phyloP scores from a whole-genome alignment of 2,888 invertebrate genomes.

The Parnassius smintheus region DNA sequence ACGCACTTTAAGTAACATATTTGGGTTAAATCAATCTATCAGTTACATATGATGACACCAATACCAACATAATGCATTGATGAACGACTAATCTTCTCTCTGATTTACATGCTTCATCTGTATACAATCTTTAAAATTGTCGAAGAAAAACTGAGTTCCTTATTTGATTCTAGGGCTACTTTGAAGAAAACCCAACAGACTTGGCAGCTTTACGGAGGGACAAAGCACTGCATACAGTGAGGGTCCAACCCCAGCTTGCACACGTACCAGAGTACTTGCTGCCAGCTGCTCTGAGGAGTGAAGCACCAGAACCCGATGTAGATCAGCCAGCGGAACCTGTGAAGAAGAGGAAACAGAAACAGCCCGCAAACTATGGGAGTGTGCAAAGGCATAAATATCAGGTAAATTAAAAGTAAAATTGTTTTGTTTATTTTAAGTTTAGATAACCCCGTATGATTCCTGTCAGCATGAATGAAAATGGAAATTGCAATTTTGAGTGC shows the following conservation, averaged over 20 bases:
- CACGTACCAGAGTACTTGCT: slow-evolving; percentile 97
- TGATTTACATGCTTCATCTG: slow-evolving; percentile 40
- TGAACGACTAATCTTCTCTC: slow-evolving; percentile 80
- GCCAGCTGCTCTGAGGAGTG: slow-evolving; percentile 87
- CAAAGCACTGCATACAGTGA: slow-evolving; percentile 91
- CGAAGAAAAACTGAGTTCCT: background rate
- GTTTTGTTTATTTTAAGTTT: slow-evolving; percentile 2
- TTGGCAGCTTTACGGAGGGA: slow-evolving; percentile 91
- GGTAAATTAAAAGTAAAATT: slow-evolving; percentile 40
- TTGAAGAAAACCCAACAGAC: slow-evolving; percentile 95
- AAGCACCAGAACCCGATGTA: slow-evolving; percentile 73
- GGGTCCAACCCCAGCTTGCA: slow-evolving; percentile 90
- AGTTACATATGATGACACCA: slow-evolving; percentile 48
- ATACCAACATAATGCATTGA: slow-evolving; percentile 59
- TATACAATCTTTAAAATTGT: background rate
- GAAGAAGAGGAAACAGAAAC: slow-evolving; percentile 60
- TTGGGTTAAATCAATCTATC: background rate
- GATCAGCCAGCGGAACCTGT: slow-evolving; percentile 42
- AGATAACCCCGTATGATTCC: no score
- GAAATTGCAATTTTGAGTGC: no score
- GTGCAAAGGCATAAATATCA: slow-evolving; percentile 69
- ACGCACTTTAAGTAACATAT: background rate
- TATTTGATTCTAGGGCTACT: slow-evolving; percentile 84
- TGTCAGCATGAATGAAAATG: no score
- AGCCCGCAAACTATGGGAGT: slow-evolving; percentile 53